These are phyloP conservation scores for Ondatra zibethicus DNA, from an alignment of 2,113 vertebrate genomes.

Conservation along the genomic window DNA sequence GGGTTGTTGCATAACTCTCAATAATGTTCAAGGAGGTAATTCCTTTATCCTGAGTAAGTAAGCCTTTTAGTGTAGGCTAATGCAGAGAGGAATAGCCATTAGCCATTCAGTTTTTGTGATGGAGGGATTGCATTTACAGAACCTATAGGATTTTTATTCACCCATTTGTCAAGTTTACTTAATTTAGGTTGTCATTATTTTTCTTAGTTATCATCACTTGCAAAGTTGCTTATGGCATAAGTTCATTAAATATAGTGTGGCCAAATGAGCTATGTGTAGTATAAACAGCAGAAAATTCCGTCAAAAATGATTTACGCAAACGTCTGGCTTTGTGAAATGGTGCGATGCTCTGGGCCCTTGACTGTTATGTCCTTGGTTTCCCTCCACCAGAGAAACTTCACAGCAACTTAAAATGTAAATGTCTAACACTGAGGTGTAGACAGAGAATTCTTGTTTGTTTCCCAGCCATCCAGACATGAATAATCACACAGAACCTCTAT, in stretches of 20 bases:
- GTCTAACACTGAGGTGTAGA: background rate
- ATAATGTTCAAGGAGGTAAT: slow-evolving; percentile 56
- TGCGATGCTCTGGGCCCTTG: background rate
- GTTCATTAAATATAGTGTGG: slow-evolving; percentile 59
- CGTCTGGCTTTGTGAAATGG: background rate
- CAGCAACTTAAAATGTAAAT: slow-evolving; percentile 11
- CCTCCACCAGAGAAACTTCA: background rate
- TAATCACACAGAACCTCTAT: too few relatives aligned
- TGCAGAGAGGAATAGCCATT: slow-evolving; percentile 58
- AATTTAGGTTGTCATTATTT: slow-evolving; percentile 56
- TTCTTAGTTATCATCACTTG: slow-evolving; percentile 63
- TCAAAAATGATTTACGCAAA: slow-evolving; percentile 48
- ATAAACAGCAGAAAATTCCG: slow-evolving; percentile 13
- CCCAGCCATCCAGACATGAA: too few relatives aligned
- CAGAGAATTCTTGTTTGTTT: too few relatives aligned
- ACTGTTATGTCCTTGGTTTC: background rate
- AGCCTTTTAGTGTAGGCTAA: slow-evolving; percentile 69
- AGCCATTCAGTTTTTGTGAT: slow-evolving; percentile 64
- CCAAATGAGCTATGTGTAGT: slow-evolving; percentile 31
- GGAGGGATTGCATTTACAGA: slow-evolving; percentile 61
- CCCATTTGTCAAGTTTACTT: slow-evolving; percentile 69
- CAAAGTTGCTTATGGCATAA: slow-evolving; percentile 67
- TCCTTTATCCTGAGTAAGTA: slow-evolving; percentile 59
- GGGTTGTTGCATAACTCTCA: slow-evolving; percentile 67
- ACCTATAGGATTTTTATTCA: slow-evolving; percentile 71